Evolutionary conservation across 2,113 vertebrate genomes (phyloP).

Genomic region (Pelusios castaneus): DNA sequence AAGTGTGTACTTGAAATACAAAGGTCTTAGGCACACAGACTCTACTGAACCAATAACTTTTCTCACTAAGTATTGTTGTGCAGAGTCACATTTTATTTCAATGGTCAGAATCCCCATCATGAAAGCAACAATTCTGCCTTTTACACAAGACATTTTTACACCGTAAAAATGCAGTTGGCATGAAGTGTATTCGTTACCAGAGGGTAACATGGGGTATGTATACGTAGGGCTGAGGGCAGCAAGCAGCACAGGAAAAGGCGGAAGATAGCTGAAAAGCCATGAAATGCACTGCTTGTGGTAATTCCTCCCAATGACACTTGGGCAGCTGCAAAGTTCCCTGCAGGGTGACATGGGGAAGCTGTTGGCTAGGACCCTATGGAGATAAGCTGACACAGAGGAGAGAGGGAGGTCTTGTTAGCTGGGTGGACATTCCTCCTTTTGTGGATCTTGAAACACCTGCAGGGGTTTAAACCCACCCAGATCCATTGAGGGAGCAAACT

Average conservation of each 20-base stretch:
- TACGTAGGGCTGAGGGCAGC: neutral
- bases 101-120: rapidly evolving
- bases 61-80: neutral
- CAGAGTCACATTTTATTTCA: neutral
- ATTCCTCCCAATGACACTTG: neutral
- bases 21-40: neutral
- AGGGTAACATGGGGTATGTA: neutral
- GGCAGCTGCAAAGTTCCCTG: neutral
- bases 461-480: neutral
- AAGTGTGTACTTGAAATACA: neutral
- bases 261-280: neutral
- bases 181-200: neutral
- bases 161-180: neutral
- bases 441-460: neutral
- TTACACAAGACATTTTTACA: neutral
- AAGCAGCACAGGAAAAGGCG: neutral
- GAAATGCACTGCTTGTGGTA: slow-evolving; percentile 27
- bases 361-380: slow-evolving; percentile 1
- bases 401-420: neutral
- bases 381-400: neutral
- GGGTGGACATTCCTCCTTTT: neutral
- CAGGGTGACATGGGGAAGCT: neutral
- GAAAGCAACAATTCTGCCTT: neutral
- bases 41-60: neutral
- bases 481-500: neutral